These are phyloP conservation scores for Pipra filicauda DNA, from an alignment of 2,113 vertebrate genomes.

Conservation along the genomic window DNA sequence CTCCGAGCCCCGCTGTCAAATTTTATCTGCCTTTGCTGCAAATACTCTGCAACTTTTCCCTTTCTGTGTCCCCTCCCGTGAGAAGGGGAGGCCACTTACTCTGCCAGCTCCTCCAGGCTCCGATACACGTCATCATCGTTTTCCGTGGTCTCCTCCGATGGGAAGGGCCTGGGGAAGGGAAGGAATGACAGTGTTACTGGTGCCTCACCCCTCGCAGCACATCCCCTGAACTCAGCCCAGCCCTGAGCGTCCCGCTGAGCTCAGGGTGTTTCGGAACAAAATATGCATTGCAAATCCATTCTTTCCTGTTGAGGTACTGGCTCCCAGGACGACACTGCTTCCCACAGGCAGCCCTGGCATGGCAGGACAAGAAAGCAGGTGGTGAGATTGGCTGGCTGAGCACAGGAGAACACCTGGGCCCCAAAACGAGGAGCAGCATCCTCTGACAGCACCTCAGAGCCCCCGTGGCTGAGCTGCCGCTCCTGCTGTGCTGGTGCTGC, in stretches of 20 bases:
- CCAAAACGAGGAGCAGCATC: neutral
- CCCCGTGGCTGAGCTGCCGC: fast-evolving
- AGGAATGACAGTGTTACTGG: neutral
- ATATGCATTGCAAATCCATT: neutral
- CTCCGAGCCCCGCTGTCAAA: neutral
- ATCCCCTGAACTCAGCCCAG: neutral
- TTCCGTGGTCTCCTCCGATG: constrained; percentile 91
- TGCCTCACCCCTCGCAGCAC: neutral
- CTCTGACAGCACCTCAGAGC: neutral
- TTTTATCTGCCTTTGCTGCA: neutral
- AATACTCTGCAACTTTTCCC: neutral
- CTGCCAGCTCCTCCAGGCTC: constrained; percentile 95
- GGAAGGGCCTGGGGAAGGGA: constrained; percentile 84
- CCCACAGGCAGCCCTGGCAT: neutral
- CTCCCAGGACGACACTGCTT: neutral
- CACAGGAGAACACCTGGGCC: neutral
- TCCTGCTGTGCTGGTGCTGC: neutral
- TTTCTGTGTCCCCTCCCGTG: fast-evolving
- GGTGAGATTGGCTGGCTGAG: neutral
- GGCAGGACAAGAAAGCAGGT: neutral
- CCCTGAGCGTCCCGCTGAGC: neutral
- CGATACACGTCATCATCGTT: constrained; percentile 95
- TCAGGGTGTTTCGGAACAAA: neutral
- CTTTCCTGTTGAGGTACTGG: neutral
- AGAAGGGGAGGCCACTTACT: constrained; percentile 78